Evolutionary conservation across 2,113 vertebrate species (phyloP).

Genomic region (Apteryx mantelli): DNA sequence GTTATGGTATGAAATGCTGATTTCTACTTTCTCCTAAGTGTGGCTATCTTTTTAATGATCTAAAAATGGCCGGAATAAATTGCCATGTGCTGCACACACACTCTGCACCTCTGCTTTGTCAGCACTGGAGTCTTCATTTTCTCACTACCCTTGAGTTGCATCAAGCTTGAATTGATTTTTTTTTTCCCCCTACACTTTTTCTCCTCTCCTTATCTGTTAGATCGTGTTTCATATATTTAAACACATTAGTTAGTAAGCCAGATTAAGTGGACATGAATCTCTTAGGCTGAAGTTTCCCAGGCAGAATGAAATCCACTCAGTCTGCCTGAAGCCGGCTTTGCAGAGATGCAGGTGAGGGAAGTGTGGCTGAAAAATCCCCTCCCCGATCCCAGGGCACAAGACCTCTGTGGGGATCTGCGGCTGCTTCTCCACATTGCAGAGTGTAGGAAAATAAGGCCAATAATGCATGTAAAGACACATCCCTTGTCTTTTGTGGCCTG

Average conservation of each 20-base stretch:
- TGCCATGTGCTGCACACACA: neutral
- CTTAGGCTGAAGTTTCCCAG: neutral
- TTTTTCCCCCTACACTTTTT: neutral
- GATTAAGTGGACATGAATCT: slow-evolving; percentile 6
- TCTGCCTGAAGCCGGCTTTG: neutral
- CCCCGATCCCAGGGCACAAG: neutral
- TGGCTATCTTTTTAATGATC: slow-evolving; percentile 67
- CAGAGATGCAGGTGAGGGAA: neutral
- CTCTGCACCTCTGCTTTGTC: slow-evolving; percentile 1
- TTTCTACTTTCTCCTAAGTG: slow-evolving; percentile 45
- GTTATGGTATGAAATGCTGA: slow-evolving; percentile 41
- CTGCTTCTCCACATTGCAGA: neutral
- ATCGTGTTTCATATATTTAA: slow-evolving; percentile 49
- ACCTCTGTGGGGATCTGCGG: neutral
- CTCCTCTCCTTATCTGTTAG: slow-evolving; percentile 44
- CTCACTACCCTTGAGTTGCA: neutral
- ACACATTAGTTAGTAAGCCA: neutral
- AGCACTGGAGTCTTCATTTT: neutral
- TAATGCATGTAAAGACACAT: neutral
- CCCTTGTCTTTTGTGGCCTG: neutral
- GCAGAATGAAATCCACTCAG: neutral
- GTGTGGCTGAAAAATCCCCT: neutral
- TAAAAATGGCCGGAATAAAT: slow-evolving; percentile 35
- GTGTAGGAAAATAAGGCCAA: neutral
- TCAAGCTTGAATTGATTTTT: slow-evolving; percentile 32